Conservation (phyloP, 2,113 vertebrate species). For the Scophthalmus maximus region DNA sequence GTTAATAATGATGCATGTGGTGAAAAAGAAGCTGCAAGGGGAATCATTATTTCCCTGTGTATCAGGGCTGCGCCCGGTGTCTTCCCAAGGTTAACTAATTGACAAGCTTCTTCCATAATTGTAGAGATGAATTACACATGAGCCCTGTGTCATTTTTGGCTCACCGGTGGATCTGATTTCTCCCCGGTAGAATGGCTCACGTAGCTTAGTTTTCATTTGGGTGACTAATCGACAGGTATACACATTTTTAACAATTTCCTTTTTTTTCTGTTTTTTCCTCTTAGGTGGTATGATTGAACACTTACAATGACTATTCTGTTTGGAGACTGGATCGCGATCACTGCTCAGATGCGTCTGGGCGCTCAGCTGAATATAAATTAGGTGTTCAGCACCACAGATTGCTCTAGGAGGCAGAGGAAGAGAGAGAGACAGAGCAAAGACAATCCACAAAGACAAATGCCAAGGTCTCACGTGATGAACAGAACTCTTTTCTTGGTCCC, state of each 20-base stretch:
- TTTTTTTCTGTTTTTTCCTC: conserved; percentile 51
- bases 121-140: conserved; percentile 81
- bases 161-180: conserved; percentile 66
- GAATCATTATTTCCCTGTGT: conserved; percentile 56
- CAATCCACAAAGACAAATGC: conserved; percentile 70
- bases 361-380: conserved; percentile 86
- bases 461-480: conserved; percentile 75
- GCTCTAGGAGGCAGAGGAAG: conserved; percentile 70
- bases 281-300: conserved; percentile 74
- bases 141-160: conserved; percentile 71
- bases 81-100: conserved; percentile 85
- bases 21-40: conserved; percentile 41
- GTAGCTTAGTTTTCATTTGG: conserved; percentile 36
- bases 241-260: conserved; percentile 36
- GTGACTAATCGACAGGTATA: conserved; percentile 43
- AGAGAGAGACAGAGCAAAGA: conserved; percentile 69
- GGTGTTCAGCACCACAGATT: conserved; percentile 80
- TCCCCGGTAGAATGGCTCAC: conserved; percentile 39
- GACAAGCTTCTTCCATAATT: conserved; percentile 80
- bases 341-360: conserved; percentile 81
- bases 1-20: conserved; percentile 37
- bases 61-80: conserved; percentile 54
- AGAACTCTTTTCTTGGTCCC: conserved; percentile 68
- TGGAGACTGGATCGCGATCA: conserved; percentile 81
- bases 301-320: conserved; percentile 79